These are phyloP conservation scores for Caenorhabditis sp. DNA, from an alignment of 2,888 invertebrate species.

Conservation along the genomic window DNA sequence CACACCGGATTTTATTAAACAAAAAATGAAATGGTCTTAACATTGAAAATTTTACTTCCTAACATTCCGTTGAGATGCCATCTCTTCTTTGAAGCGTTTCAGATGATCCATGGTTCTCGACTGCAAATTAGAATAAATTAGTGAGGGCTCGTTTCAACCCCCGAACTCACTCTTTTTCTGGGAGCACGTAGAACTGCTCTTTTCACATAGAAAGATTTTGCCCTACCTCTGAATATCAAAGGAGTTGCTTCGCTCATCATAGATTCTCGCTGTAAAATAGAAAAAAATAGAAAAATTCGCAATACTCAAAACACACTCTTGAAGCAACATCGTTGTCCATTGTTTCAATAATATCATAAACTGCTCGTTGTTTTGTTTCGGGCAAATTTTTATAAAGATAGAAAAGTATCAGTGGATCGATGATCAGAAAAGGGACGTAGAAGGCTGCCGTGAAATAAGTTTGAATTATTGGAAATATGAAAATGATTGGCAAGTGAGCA, in stretches of 20 bases:
- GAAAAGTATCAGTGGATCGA: constrained; percentile 17
- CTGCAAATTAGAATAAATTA: background rate
- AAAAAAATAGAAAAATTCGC: constrained; percentile 8
- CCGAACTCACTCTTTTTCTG: constrained; percentile 10
- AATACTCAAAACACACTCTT: constrained; percentile 27
- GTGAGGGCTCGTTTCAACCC: too few species aligned
- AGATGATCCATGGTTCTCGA: background rate
- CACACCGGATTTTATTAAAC: too few species aligned
- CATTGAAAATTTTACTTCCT: background rate
- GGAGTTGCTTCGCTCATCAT: constrained; percentile 7
- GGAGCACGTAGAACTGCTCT: background rate
- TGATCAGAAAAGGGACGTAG: constrained; percentile 24
- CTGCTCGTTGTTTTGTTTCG: constrained; percentile 36
- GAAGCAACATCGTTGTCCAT: constrained; percentile 44
- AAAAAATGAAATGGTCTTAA: too few species aligned
- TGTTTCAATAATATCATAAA: constrained; percentile 45
- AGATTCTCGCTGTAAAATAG: background rate
- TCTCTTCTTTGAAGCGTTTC: background rate
- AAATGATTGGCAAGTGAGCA: constrained; percentile 13
- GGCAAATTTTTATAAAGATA: constrained; percentile 30
- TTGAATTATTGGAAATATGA: constrained; percentile 36
- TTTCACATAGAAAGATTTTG: background rate
- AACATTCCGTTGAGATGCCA: background rate
- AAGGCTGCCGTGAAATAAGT: constrained; percentile 38
- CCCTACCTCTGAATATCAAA: background rate